Base-by-base conservation (phyloP, 2,113 vertebrate genomes). In the Salvelinus namaycush region DNA sequence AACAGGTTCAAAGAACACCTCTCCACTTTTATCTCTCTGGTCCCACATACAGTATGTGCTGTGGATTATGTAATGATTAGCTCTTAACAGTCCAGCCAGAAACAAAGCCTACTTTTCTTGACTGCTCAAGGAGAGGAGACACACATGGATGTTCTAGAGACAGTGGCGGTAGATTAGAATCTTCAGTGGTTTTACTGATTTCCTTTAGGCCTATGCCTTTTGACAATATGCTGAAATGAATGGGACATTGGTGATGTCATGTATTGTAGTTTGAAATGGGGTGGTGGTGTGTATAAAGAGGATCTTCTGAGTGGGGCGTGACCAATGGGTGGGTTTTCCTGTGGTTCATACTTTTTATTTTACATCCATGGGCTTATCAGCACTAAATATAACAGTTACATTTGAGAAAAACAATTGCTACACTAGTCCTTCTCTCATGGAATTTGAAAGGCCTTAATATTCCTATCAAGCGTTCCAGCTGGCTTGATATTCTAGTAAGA, bases 21-120 rank as follows among this genome's bases (percentile, higher is more conserved):
- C 13, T 16, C 48, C 70, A 8, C 65, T 14, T 51, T 26, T 57
- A 4, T 77, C 29, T 69, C 7, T 18, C 39, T 49, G 16, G 51
- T 67, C 71, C 31, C 75, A 72, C 79, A 75, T 39, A 39, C 0
- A 39, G 8, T 62, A 18, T 82, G 76, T 70, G 70, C 59, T n/a
- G 7, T 65, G 70, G 20, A 51, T 80, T 80, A 64, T 81, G 26
- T 78, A 82, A 87, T 78, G 75, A 87, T 86, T 83, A 81, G 71
- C 70, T 77, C 59, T 65, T 34, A 31, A 64, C 51, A 39, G 20
- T 49, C 65, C 18, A 74, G 49, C 2, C 26, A 29, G 13, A 44
- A 39, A n/a, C 68, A 62, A 6, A 22, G 16, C 14, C 16, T 18
- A 60, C 57, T 18, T 66, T 29, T 1, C 22, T 29, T 22, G 0